Percentiles rank a stretch among this genome's conserved stretches.
These are phyloP conservation scores for Rattus rattus DNA, from an alignment of 2,113 vertebrate species.

Conservation along the genomic window DNA sequence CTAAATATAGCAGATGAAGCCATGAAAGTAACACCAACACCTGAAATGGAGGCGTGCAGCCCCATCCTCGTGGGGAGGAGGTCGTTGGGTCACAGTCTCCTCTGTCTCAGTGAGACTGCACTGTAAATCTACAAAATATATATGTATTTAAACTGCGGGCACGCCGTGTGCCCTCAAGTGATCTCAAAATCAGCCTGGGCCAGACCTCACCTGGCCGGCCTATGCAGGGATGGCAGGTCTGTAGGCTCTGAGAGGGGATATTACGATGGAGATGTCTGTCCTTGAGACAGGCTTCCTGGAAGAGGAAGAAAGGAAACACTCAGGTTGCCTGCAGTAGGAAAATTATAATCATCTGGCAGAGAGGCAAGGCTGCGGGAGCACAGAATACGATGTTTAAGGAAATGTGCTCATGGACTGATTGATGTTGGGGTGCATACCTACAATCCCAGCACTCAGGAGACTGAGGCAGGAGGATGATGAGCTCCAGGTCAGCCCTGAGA, in stretches of 20 bases:
- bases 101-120: background rate
- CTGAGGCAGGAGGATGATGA: background rate
- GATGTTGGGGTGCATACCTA: too few relatives aligned
- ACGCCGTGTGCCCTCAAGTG: accelerated
- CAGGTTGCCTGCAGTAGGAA: background rate
- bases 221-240: background rate
- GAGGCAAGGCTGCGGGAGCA: background rate
- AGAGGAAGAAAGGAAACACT: background rate
- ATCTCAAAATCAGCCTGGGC: background rate
- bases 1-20: conserved; percentile 1
- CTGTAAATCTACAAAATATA: background rate
- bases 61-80: background rate
- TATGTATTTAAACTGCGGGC: background rate
- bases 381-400: background rate
- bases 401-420: background rate
- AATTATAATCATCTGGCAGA: background rate
- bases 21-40: background rate
- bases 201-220: background rate
- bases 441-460: background rate
- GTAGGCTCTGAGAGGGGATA: background rate
- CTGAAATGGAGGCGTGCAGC: background rate
- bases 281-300: background rate
- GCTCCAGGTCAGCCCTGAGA: background rate
- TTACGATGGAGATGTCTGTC: background rate
- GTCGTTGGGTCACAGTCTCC: background rate